Percentiles rank a stretch among this genome's conserved stretches.
These are phyloP conservation scores for Apteryx mantelli DNA, from an alignment of 2,113 vertebrate species.

Conservation along the genomic window DNA sequence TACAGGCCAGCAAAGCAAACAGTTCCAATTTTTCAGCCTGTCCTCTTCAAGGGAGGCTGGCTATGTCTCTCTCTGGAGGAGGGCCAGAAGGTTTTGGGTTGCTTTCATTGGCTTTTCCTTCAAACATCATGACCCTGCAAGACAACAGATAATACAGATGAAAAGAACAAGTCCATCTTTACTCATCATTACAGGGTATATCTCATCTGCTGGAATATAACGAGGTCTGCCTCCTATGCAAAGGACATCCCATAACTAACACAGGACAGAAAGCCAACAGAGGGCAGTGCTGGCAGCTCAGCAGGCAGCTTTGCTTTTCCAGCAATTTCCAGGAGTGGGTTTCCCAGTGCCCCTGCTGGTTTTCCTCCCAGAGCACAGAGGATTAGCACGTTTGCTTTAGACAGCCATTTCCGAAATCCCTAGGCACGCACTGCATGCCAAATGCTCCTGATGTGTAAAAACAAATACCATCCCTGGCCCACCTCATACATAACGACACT, in stretches of 20 bases:
- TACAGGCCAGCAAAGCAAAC: constrained; percentile 49
- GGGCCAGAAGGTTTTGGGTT: constrained; percentile 85
- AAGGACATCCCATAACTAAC: neutral
- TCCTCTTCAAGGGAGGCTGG: constrained; percentile 89
- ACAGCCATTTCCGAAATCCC: constrained; percentile 16
- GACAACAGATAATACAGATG: neutral
- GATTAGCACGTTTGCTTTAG: constrained; percentile 21
- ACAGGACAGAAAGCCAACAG: constrained; percentile 13
- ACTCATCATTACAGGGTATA: neutral
- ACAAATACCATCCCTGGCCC: neutral
- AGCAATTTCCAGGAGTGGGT: neutral
- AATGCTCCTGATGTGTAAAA: neutral
- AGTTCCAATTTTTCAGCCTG: neutral
- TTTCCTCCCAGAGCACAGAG: constrained; percentile 16
- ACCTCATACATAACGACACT: neutral
- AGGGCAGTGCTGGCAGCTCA: constrained; percentile 47
- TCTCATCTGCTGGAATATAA: neutral
- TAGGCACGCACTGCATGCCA: neutral
- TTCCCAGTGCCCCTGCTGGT: neutral
- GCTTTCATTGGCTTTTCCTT: constrained; percentile 90
- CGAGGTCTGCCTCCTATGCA: neutral
- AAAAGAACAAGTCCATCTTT: neutral
- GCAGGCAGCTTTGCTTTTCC: neutral
- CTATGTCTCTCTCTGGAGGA: constrained; percentile 94
- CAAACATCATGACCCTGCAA: constrained; percentile 94